phyloP scores from a whole-genome alignment of 2,888 invertebrate genomes.

The Mythimna vitellina region DNA sequence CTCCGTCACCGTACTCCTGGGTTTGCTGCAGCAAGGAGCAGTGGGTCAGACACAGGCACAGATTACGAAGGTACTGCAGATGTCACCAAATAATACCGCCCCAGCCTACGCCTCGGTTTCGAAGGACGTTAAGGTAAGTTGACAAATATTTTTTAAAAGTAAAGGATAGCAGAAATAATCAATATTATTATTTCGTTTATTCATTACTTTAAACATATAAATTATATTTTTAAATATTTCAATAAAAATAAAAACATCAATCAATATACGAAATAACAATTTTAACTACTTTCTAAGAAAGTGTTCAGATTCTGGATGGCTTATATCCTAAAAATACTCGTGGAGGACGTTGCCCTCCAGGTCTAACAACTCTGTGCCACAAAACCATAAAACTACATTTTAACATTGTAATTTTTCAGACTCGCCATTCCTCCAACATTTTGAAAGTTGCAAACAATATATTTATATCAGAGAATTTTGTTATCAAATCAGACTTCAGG shows the following conservation, averaged over 20 bases:
- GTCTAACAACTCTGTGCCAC: not conserved
- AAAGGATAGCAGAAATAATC: too few relatives aligned
- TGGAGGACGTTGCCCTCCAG: not conserved
- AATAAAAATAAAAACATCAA: too few relatives aligned
- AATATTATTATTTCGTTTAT: too few relatives aligned
- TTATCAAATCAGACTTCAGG: conserved; percentile 76
- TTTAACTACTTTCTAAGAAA: not conserved
- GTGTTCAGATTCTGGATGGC: not conserved
- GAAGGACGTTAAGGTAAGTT: conserved; percentile 73
- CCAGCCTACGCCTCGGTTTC: conserved; percentile 71
- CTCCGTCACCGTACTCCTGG: conserved; percentile 83
- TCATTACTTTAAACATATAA: too few relatives aligned
- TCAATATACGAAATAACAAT: not conserved
- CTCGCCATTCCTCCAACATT: conserved; percentile 77
- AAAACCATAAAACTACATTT: not conserved
- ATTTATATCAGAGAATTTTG: conserved; percentile 78
- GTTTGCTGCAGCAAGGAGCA: conserved; percentile 87
- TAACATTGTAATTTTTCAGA: conserved; percentile 72
- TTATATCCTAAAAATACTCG: not conserved
- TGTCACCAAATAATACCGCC: conserved; percentile 72
- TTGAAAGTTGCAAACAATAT: conserved; percentile 81
- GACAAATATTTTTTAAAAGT: not conserved
- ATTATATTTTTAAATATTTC: too few relatives aligned
- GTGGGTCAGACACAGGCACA: conserved; percentile 77
- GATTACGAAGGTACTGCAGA: conserved; percentile 75